Evolutionary conservation across 2,113 vertebrate genomes (phyloP).

Genomic region (Sturnus vulgaris): DNA sequence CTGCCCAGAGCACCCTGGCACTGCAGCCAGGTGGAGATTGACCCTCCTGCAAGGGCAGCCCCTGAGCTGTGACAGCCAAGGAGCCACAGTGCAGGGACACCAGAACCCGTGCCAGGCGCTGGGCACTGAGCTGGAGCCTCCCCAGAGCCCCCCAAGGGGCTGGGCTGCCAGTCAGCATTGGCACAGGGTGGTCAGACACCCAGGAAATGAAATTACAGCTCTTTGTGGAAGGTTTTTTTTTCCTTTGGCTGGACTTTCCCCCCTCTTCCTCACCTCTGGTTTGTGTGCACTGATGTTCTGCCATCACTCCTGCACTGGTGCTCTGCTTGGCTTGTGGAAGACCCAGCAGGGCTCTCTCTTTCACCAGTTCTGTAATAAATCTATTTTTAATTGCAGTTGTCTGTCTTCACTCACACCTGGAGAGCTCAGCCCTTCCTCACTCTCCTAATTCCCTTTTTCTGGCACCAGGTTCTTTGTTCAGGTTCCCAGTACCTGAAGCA

Average conservation of each 20-base stretch:
- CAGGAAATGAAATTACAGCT: rapidly evolving
- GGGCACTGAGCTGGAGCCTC: neutral
- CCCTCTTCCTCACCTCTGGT: neutral
- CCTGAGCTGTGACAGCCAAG: neutral
- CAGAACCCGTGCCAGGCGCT: neutral
- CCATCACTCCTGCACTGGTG: neutral
- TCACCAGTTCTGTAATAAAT: neutral
- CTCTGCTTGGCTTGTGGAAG: neutral
- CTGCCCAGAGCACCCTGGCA: neutral
- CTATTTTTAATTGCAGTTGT: neutral
- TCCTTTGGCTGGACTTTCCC: rapidly evolving
- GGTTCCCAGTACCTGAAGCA: neutral
- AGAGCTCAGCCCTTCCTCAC: neutral
- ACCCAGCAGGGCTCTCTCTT: neutral
- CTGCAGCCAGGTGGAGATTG: neutral
- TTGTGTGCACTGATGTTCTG: neutral
- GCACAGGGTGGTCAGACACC: rapidly evolving
- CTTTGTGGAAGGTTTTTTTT: rapidly evolving
- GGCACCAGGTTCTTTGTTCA: neutral
- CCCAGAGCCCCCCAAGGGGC: rapidly evolving
- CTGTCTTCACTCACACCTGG: neutral
- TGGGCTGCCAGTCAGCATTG: neutral
- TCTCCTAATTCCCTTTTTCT: neutral
- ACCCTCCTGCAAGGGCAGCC: neutral
- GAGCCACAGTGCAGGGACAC: neutral